Percentiles rank a stretch among this genome's conserved stretches.
Conservation (phyloP, 2,113 vertebrate genomes). For the Pampusana beccarii region DNA sequence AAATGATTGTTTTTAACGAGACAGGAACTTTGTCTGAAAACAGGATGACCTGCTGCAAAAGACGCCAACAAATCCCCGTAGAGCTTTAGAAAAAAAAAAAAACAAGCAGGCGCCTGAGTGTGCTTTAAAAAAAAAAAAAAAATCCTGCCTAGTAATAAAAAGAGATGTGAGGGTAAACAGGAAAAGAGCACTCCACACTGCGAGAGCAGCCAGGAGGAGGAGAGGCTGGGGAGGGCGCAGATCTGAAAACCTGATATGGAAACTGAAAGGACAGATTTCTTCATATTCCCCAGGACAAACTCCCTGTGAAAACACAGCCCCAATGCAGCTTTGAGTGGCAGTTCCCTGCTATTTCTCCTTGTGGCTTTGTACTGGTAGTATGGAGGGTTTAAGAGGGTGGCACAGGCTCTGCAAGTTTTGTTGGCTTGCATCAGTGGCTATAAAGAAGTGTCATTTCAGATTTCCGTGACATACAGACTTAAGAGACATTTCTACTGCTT, state of each 20-base stretch:
- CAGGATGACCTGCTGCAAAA: slow-evolving; percentile 74
- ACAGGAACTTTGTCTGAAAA: slow-evolving; percentile 75
- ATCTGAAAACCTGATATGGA: slow-evolving; percentile 38
- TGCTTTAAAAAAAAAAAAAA: slow-evolving; percentile 33
- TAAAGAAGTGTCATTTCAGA: neutral
- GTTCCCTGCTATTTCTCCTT: neutral
- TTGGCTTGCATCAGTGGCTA: neutral
- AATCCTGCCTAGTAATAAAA: slow-evolving; percentile 45
- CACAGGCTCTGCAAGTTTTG: neutral
- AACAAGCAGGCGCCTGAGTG: slow-evolving; percentile 59
- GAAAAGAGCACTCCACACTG: slow-evolving; percentile 68
- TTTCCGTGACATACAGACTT: neutral
- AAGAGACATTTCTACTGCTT: neutral
- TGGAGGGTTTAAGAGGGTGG: neutral
- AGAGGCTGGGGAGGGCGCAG: slow-evolving; percentile 14
- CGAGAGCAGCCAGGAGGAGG: slow-evolving; percentile 25
- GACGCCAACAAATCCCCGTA: slow-evolving; percentile 61
- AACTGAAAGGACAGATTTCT: slow-evolving; percentile 8
- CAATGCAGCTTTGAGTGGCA: neutral
- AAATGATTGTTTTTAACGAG: slow-evolving; percentile 65
- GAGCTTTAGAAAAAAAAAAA: slow-evolving; percentile 77
- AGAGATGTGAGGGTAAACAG: slow-evolving; percentile 68
- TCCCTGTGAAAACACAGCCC: neutral
- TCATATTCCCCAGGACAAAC: neutral
- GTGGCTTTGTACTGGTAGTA: neutral